A percentile compares a stretch with the other conserved stretches of the same genome.
Conservation (phyloP, 2,797 vertebrate genomes). For the Ficedula albicollis region DNA sequence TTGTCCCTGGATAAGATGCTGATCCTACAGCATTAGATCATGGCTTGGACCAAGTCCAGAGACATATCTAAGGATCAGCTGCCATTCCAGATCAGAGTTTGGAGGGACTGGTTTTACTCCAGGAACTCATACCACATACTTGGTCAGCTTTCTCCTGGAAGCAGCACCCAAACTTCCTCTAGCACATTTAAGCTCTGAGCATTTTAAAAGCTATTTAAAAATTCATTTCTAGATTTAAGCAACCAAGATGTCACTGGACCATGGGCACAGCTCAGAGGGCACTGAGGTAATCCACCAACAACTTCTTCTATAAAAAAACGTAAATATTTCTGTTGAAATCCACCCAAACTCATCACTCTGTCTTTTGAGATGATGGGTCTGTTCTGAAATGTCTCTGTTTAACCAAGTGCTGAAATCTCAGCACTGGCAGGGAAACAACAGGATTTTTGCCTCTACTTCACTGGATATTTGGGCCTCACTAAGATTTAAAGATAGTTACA, state of each 20-base stretch:
- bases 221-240: not conserved
- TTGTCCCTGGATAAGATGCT: not conserved
- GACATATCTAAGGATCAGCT: not conserved
- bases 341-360: not conserved
- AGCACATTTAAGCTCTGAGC: not conserved
- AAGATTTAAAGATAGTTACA: not conserved
- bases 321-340: not conserved
- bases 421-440: not conserved
- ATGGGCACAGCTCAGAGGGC: not conserved
- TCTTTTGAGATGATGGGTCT: not conserved
- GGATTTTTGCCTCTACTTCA: not conserved
- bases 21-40: not conserved
- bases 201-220: not conserved
- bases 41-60: not conserved
- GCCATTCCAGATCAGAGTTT: not conserved
- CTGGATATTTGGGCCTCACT: not conserved
- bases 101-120: not conserved
- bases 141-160: not conserved
- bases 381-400: not conserved
- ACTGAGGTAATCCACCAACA: not conserved
- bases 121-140: not conserved
- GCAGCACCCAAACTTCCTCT: not conserved
- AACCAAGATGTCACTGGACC: not conserved
- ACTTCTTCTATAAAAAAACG: not conserved
- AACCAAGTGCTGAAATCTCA: not conserved